phyloP scores from a whole-genome alignment of 2,888 invertebrate genomes.

The Linnaemya vulpina region DNA sequence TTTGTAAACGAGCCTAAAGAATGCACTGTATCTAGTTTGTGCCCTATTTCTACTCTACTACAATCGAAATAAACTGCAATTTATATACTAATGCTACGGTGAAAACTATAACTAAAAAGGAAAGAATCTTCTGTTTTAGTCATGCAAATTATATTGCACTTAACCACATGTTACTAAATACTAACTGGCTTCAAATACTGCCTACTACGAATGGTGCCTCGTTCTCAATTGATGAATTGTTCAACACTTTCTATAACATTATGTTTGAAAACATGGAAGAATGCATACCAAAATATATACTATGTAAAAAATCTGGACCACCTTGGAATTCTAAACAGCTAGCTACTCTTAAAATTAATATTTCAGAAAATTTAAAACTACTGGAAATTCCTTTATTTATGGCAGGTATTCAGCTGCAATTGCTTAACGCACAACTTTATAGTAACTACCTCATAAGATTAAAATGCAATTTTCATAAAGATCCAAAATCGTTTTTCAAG shows the following conservation, averaged over 20 bases:
- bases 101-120: neutral
- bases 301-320: too few species aligned
- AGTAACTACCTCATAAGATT: neutral
- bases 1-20: too few species aligned
- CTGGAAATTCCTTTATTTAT: neutral
- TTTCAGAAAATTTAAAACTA: neutral
- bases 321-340: neutral
- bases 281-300: neutral
- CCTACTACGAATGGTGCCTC: neutral
- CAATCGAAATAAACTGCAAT: constrained; percentile 1
- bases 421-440: neutral
- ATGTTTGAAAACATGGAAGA: neutral
- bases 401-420: neutral
- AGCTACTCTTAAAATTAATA: neutral
- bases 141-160: neutral
- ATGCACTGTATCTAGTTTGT: neutral
- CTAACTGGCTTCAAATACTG: neutral
- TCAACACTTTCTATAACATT: neutral
- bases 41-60: neutral
- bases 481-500: too few species aligned
- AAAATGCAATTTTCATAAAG: neutral
- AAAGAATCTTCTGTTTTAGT: neutral
- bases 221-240: neutral
- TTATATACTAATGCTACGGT: neutral
- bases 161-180: neutral